Evolutionary conservation across 2,888 invertebrate species (phyloP), one percentile per base, ranked within the genome.

Genomic region (Trichopria drosophilae): DNA sequence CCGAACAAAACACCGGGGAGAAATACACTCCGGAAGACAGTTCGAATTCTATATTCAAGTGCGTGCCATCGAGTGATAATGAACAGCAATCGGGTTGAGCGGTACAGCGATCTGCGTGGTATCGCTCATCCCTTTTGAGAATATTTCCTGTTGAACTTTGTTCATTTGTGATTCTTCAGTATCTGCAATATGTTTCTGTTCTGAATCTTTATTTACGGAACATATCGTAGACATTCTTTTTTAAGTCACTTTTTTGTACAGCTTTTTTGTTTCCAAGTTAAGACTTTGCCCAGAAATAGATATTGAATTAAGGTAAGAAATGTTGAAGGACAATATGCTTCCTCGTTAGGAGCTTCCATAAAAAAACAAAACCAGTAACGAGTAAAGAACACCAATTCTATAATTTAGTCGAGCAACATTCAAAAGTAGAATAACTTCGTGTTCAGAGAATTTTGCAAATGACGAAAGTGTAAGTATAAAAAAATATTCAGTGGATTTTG

Each of bases 21-120:
- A n/a, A n/a, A n/a, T 20, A 48, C 9, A 31, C 37, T 13, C 57
- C 57, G 39, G 59, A 65, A 29, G 66, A 67, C 18, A 61, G 53
- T 39, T 58, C 60, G 37, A 63, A 68, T 34, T 65, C 58, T 51
- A 58, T 63, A 59, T 64, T 60, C 53, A 72, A 72, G 65, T 74
- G 75, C 66, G 72, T 75, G 70, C 66, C 72, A 66, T 70, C 68
- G 55, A 71, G 69, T 68, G 67, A 69, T 56, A 68, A 64, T 58
- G 63, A 65, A 53, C 63, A 53, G 54, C 62, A 64, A 59, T 63
- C 60, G 23, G 61, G 62, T 59, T 67, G 58, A 59, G 64, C 48
- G 41, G 37, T 51, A 51, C 50, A 40, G 48, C 51, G 63, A 52
- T 53, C 57, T 54, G 37, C 35, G 50, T 55, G 54, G 55, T 53